Evolutionary conservation across 2,797 vertebrate species (phyloP).

Genomic region (Numenius phaeopus): DNA sequence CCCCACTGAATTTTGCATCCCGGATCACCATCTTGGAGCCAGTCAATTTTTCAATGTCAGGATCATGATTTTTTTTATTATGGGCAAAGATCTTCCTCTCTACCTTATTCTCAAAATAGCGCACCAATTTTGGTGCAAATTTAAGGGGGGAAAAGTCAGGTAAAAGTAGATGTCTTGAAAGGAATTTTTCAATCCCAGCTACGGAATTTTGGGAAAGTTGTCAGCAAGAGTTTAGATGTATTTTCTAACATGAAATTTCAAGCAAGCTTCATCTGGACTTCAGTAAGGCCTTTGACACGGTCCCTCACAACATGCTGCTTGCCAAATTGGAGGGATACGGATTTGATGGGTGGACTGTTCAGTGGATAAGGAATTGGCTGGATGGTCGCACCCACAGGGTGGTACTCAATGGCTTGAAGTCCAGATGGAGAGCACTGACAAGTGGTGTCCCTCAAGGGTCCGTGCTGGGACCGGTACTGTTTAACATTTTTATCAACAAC

Average conservation of each 20-base stretch:
- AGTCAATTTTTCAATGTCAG: background rate
- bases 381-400: no score
- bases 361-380: no score
- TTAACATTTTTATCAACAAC: no score
- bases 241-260: background rate
- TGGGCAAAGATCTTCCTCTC: accelerated
- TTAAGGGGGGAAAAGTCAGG: background rate
- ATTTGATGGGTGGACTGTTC: no score
- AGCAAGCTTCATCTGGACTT: background rate
- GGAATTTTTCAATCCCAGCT: background rate
- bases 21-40: background rate
- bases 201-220: background rate
- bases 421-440: no score
- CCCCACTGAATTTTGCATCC: background rate
- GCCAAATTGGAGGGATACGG: no score
- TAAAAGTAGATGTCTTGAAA: background rate
- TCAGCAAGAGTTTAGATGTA: background rate
- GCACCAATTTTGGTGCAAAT: background rate
- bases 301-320: no score
- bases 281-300: no score
- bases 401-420: no score
- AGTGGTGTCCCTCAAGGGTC: no score
- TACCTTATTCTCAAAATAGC: background rate
- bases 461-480: no score
- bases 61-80: background rate